Percentiles rank a stretch among this genome's conserved stretches.
These are phyloP conservation scores for Leucoraja ocellata DNA, from an alignment of 2,797 vertebrate species.

Conservation along the genomic window DNA sequence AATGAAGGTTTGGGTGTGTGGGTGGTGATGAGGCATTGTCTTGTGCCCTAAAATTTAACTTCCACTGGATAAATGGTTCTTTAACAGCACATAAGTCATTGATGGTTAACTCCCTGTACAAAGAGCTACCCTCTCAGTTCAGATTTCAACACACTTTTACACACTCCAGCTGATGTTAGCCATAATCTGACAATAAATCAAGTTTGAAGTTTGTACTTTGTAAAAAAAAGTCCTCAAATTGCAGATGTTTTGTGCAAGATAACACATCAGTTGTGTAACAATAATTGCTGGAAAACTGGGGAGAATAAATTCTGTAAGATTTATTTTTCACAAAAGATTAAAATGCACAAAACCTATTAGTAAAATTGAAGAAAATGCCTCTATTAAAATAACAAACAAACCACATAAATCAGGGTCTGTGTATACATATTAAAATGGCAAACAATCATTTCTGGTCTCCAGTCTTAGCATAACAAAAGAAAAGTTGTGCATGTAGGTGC, in stretches of 20 bases:
- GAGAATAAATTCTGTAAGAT: background rate
- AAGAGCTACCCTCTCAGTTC: background rate
- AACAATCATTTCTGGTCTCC: background rate
- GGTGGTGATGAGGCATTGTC: background rate
- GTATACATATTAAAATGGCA: background rate
- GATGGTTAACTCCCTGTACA: background rate
- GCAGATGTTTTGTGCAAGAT: background rate
- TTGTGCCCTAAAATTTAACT: background rate
- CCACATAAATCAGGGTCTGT: background rate
- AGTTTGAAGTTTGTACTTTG: background rate
- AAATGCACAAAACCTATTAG: background rate
- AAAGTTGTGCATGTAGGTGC: background rate
- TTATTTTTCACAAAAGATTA: background rate
- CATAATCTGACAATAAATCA: background rate
- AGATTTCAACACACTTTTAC: conserved; percentile 14
- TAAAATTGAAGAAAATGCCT: background rate
- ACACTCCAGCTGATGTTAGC: background rate
- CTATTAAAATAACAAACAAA: background rate
- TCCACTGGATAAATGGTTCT: background rate
- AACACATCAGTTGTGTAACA: background rate
- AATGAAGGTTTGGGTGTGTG: no score
- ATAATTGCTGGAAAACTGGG: background rate
- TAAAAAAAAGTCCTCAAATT: background rate
- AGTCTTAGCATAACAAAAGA: background rate
- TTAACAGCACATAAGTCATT: background rate